Percentiles rank a stretch among this genome's conserved stretches.
Evolutionary conservation across 2,797 vertebrate species (phyloP).

Genomic region (Falco novaeseelandiae): DNA sequence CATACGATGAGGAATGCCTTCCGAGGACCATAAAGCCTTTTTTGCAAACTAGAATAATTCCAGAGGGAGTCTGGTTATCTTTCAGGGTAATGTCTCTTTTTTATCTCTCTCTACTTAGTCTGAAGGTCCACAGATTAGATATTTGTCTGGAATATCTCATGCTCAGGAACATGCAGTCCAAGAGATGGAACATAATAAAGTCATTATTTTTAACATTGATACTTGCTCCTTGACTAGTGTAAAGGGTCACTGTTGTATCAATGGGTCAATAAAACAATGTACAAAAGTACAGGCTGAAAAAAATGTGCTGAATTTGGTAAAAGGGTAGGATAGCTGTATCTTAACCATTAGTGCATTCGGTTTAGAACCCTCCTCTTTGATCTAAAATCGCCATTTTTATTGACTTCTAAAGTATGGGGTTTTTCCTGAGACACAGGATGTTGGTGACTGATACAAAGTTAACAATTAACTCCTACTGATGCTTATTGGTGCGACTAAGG

Average conservation of each 20-base stretch:
- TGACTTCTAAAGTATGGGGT: background rate
- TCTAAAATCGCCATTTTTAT: background rate
- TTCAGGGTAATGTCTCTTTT: background rate
- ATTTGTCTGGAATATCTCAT: background rate
- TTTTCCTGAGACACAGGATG: background rate
- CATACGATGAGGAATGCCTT: background rate
- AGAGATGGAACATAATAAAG: background rate
- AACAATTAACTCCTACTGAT: background rate
- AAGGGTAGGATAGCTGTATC: background rate
- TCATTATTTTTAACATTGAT: background rate
- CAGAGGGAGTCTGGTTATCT: background rate
- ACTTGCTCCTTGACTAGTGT: background rate
- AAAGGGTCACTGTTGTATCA: background rate
- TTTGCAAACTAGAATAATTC: background rate
- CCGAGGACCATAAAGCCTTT: background rate
- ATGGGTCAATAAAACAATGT: background rate
- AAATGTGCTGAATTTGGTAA: background rate
- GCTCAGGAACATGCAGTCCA: background rate
- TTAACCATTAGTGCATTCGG: background rate
- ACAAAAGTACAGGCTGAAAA: background rate
- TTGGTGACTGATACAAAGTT: background rate
- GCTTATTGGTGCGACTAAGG: accelerated
- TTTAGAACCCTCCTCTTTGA: background rate
- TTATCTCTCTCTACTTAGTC: background rate
- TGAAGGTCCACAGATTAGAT: background rate